Base-by-base conservation (phyloP, 1,140 invertebrate species). In the Luehdorfia chinensis region DNA sequence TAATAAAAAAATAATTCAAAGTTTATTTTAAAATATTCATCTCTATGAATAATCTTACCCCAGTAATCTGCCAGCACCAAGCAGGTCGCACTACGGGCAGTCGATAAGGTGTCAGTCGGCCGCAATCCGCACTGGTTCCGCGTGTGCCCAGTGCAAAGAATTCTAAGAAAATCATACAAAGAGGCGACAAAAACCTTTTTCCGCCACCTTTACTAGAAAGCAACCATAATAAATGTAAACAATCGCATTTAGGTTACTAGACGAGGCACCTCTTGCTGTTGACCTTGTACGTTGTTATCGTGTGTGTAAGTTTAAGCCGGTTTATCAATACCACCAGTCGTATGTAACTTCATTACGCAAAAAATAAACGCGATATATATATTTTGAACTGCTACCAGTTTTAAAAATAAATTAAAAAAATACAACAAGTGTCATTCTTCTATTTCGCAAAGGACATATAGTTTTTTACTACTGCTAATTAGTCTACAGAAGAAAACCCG, bases 51-150 rank as follows among this genome's bases (percentile, higher is more conserved):
- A n/a, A n/a, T n/a, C n/a, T n/a, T n/a, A n/a, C n/a, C n/a, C n/a
- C n/a, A n/a, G n/a, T n/a, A n/a, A n/a, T n/a, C n/a, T n/a, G n/a
- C n/a, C n/a, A n/a, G n/a, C n/a, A n/a, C 6, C 15, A 37, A 9
- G 19, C 19, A 21, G n/a, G 34, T 21, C 18, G 18, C 11, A 9
- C n/a, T 21, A 6, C 6, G 2, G 19, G 19, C 55, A 52, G 25
- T 27, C 36, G 13, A 27, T 43, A 59, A 32, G 48, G 53, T 69
- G 66, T 73, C 66, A 73, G 60, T 73, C 55, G 69, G 56, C 44
- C 56, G 59, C 51, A 39, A 53, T 56, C 47, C 61, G 50, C 43
- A 23, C 44, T 32, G 55, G 55, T 59, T 66, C 69, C 63, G 63
- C 57, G 25, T 68, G 65, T 44, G 51, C 66, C 59, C 62, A 51